Base-by-base conservation (phyloP, 1,140 invertebrate genomes). In the Trichonephila clavipes region DNA sequence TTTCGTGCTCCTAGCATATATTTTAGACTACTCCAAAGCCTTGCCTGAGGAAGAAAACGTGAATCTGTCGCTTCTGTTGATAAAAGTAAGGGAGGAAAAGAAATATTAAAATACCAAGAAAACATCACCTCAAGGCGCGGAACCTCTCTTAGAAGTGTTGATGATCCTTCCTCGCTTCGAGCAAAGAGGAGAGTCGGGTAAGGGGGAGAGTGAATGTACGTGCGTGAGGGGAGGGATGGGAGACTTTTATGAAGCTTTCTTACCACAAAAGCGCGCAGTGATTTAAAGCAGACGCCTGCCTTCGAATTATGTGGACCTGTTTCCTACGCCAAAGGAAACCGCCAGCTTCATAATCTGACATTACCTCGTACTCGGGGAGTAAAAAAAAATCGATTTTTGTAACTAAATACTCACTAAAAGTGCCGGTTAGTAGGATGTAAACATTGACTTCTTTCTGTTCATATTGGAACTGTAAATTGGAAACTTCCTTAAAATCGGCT, bases 221-320 rank as follows among this genome's bases (percentile, higher is more conserved):
- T 77, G 72, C 72, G 28, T 77, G 72, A 77, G 72, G 72, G 72
- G 62, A 64, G 28, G 66, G 34, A 77, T 34, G 72, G 72, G 34
- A 77, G 51, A 34, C 66, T 77, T 72, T 89, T 89, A 89, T 89
- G 88, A 77, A 66, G 88, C 66, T 69, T 58, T 85, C 44, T 85
- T 28, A n/a, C 72, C 69, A 82, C 69, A 90, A 90, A 90, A 82
- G 69, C 44, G 89, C 64, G 69, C 77, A 24, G 89, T 90, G 89
- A 90, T 90, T 90, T 90, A 90, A 90, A 82, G 72, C 89, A 90
- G 89, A 82, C 89, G 69, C 89, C 77, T 81, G 72, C 88, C 24
- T 14, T 69, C 88, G 89, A 90, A 90, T 90, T 90, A 90, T 90
- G 58, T 82, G 89, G 89, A 90, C 89, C 89, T 90, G 89, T 90